phyloP scores from a whole-genome alignment of 2,113 vertebrate genomes.

The Cololabis saira region DNA sequence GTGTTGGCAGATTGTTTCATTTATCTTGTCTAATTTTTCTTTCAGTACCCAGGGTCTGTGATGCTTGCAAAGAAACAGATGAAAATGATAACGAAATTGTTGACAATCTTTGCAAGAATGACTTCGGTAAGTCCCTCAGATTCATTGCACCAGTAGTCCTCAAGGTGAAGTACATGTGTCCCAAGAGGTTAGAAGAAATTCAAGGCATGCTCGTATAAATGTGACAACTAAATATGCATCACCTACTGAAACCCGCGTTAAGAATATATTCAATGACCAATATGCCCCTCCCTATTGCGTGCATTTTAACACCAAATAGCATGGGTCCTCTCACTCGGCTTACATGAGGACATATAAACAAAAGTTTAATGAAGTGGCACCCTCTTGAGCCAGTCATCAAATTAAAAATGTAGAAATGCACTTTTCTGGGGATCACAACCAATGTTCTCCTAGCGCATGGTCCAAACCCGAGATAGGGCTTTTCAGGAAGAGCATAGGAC shows the following conservation, averaged over 20 bases:
- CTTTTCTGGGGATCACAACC: too few relatives aligned
- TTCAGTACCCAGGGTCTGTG: constrained; percentile 93
- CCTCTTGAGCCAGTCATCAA: too few relatives aligned
- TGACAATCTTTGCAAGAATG: constrained; percentile 97
- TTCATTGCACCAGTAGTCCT: not conserved
- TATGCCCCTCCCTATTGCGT: too few relatives aligned
- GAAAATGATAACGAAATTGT: constrained; percentile 98
- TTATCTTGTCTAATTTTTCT: constrained; percentile 15
- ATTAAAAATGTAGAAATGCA: too few relatives aligned
- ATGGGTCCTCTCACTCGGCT: too few relatives aligned
- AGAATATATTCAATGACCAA: not conserved
- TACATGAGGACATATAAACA: too few relatives aligned
- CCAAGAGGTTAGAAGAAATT: constrained; percentile 2
- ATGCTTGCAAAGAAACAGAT: constrained; percentile 92
- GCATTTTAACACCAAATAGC: too few relatives aligned
- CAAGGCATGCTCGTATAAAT: not conserved
- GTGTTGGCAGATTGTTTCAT: not conserved
- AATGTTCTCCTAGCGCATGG: too few relatives aligned
- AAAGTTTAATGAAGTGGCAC: too few relatives aligned
- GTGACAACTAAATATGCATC: not conserved
- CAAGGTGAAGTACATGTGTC: not conserved
- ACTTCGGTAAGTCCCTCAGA: constrained; percentile 89
- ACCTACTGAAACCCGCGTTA: not conserved
- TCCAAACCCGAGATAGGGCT: too few relatives aligned
- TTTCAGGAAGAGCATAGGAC: too few relatives aligned